These are phyloP conservation scores for Hydrotaea cyrtoneurina DNA, from an alignment of 2,888 invertebrate species.

Conservation along the genomic window DNA sequence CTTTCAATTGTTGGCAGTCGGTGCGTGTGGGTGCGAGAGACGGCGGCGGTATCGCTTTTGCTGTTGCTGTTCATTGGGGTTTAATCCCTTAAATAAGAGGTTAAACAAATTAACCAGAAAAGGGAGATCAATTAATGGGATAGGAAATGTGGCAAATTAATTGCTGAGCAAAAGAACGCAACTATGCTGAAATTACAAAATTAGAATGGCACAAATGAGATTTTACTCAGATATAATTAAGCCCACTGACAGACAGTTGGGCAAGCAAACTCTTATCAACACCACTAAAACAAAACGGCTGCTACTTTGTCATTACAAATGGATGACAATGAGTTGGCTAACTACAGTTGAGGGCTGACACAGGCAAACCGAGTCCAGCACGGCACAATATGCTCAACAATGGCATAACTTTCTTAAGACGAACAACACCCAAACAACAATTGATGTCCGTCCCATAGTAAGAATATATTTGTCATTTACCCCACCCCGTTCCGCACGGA, in stretches of 20 bases:
- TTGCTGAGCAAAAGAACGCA: constrained; percentile 41
- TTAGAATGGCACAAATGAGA: constrained; percentile 40
- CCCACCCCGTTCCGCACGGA: too few relatives aligned
- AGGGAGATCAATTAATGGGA: constrained; percentile 61
- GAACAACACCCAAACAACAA: too few relatives aligned
- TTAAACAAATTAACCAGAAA: constrained; percentile 65
- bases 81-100: constrained; percentile 61
- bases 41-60: background rate
- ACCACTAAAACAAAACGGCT: constrained; percentile 12
- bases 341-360: background rate
- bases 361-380: too few relatives aligned
- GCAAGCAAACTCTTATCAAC: constrained; percentile 24
- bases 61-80: constrained; percentile 26
- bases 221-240: constrained; percentile 36
- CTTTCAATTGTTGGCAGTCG: background rate
- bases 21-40: background rate
- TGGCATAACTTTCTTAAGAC: too few relatives aligned
- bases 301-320: constrained; percentile 2
- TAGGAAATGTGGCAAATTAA: constrained; percentile 55
- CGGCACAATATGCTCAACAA: too few relatives aligned
- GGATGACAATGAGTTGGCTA: constrained; percentile 4
- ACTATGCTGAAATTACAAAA: constrained; percentile 35
- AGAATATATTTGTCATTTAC: too few relatives aligned
- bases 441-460: too few relatives aligned
- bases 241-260: background rate